Evolutionary conservation across 2,113 vertebrate species (phyloP).

Genomic region (Ageneiosus marmoratus): DNA sequence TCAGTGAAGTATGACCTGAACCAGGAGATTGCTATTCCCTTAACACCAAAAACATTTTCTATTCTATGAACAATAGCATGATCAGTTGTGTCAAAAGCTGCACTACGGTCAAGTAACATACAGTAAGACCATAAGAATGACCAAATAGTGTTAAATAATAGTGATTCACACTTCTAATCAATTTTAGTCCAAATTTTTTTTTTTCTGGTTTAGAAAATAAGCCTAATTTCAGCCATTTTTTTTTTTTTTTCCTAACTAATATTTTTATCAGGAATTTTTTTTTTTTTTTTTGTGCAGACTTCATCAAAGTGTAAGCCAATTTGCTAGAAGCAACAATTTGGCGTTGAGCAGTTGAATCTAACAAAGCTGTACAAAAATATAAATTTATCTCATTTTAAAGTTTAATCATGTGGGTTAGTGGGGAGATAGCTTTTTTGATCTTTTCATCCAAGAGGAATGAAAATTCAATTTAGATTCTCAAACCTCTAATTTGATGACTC

Average conservation of each 20-base stretch:
- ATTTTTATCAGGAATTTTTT: constrained; percentile 4
- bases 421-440: constrained; percentile 27
- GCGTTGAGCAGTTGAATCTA: constrained; percentile 8
- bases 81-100: no score
- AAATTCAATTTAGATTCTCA: constrained; percentile 55
- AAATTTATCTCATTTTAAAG: constrained; percentile 32
- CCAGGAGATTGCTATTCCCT: no score
- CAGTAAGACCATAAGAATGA: no score
- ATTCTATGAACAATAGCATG: no score
- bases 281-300: constrained; percentile 5
- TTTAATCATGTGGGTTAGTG: constrained; percentile 33
- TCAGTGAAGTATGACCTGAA: no score
- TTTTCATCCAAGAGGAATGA: constrained; percentile 44
- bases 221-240: background rate
- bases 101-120: no score
- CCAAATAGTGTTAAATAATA: background rate
- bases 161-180: background rate
- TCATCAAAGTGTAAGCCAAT: constrained; percentile 23
- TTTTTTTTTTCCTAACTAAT: background rate
- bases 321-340: constrained; percentile 28
- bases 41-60: no score
- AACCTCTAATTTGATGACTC: constrained; percentile 50
- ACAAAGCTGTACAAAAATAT: constrained; percentile 29
- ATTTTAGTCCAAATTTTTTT: background rate
- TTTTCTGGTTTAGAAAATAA: background rate